phyloP scores from a whole-genome alignment of 2,888 invertebrate genomes.

The Leptinotarsa peninsularis region DNA sequence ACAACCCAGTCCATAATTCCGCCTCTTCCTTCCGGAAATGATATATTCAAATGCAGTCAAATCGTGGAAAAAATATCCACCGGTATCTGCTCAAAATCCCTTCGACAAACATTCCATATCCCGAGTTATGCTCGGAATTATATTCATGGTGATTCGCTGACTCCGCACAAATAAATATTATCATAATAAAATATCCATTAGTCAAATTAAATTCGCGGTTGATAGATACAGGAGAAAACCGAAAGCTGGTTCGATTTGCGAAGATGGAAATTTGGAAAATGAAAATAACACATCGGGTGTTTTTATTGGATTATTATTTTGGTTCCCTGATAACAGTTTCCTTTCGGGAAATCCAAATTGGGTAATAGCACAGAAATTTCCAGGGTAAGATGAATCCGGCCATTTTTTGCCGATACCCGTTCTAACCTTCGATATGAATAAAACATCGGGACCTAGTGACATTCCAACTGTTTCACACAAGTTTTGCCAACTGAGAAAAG shows the following conservation, averaged over 20 bases:
- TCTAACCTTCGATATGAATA: no score
- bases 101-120: constrained; percentile 14
- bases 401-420: no score
- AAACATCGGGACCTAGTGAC: no score
- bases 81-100: neutral
- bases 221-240: neutral
- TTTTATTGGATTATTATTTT: neutral
- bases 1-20: neutral
- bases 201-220: constrained; percentile 8
- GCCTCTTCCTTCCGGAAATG: neutral
- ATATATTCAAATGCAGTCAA: constrained; percentile 10
- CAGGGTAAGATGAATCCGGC: no score
- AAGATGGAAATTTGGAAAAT: constrained; percentile 14
- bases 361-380: no score
- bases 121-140: constrained; percentile 7
- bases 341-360: no score
- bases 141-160: constrained; percentile 9
- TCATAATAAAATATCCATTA: constrained; percentile 21
- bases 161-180: constrained; percentile 15
- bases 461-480: no score
- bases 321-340: neutral
- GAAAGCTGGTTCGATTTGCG: neutral
- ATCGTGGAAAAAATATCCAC: constrained; percentile 7
- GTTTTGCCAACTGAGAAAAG: no score
- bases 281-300: neutral